Evolutionary conservation across 2,888 invertebrate species (phyloP).

Genomic region (Eupithecia dodoneata): DNA sequence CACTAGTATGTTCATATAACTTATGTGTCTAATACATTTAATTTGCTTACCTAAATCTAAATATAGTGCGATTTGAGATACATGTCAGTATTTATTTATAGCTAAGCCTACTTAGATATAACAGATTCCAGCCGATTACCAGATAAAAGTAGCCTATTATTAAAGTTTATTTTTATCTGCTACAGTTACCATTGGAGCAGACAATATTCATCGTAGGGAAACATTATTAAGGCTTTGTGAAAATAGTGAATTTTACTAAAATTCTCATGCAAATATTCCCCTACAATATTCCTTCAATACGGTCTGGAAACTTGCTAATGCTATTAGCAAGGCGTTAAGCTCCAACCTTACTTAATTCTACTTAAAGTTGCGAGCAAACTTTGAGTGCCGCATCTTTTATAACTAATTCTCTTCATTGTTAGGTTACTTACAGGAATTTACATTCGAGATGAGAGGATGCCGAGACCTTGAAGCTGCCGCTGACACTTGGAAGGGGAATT

Average conservation of each 20-base stretch:
- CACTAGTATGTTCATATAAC: too few relatives aligned
- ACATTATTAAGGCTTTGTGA: neutral
- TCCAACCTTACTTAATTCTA: slow-evolving; percentile 80
- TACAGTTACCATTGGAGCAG: neutral
- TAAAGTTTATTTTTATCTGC: too few relatives aligned
- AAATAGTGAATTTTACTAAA: neutral
- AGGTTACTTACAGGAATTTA: slow-evolving; percentile 33
- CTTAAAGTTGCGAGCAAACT: slow-evolving; percentile 56
- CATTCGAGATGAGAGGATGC: slow-evolving; percentile 24
- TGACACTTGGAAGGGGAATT: slow-evolving; percentile 4
- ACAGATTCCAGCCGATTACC: too few relatives aligned
- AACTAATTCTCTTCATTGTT: slow-evolving; percentile 44
- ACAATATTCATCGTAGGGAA: neutral
- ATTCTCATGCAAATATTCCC: slow-evolving; percentile 30
- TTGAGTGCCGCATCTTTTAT: slow-evolving; percentile 55
- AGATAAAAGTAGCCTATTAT: too few relatives aligned
- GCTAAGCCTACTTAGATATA: too few relatives aligned
- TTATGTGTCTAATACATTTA: too few relatives aligned
- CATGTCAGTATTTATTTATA: too few relatives aligned
- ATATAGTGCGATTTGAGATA: too few relatives aligned
- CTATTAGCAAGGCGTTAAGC: slow-evolving; percentile 82
- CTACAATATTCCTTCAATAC: slow-evolving; percentile 71
- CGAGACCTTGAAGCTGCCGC: slow-evolving; percentile 15
- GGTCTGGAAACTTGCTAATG: slow-evolving; percentile 83
- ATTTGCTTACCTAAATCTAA: too few relatives aligned